Percentiles rank a stretch among this genome's conserved stretches.
phyloP scores from a whole-genome alignment of 92 coral and sea anemone genomes.

The Nematostella vectensis region DNA sequence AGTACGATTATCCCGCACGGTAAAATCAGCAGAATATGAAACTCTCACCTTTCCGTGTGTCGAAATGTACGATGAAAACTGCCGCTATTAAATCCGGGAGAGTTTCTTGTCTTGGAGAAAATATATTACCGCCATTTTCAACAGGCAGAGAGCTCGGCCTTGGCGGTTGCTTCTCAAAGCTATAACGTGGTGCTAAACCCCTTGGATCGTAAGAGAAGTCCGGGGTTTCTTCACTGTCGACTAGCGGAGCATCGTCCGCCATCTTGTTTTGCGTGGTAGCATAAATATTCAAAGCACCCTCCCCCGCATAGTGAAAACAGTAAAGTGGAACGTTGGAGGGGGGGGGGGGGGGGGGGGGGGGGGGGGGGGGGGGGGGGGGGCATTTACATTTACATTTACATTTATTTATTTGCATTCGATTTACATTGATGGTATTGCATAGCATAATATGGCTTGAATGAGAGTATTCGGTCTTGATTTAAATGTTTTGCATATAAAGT shows the following conservation, averaged over 20 bases:
- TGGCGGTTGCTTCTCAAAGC: slow-evolving; percentile 16
- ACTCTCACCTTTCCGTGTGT: slow-evolving; percentile 84
- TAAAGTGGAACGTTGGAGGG: slow-evolving; percentile 8
- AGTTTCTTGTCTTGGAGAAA: slow-evolving; percentile 3
- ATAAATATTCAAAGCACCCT: background rate
- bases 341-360: no score
- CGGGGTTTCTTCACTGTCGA: slow-evolving; percentile 85
- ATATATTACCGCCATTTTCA: slow-evolving; percentile 10
- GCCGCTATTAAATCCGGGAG: slow-evolving; percentile 77
- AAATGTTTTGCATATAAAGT: no score
- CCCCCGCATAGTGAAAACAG: background rate
- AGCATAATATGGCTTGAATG: no score
- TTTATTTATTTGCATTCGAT: no score
- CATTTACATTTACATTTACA: no score
- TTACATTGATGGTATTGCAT: no score
- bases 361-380: no score
- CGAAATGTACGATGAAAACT: slow-evolving; percentile 92
- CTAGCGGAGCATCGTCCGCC: slow-evolving; percentile 71
- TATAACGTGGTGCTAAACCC: slow-evolving; percentile 20
- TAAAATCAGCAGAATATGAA: no score
- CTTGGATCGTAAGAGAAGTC: slow-evolving; percentile 65
- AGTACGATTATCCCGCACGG: no score
- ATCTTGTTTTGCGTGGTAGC: slow-evolving; percentile 20
- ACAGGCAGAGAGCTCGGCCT: slow-evolving; percentile 15
- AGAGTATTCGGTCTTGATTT: no score